Evolutionary conservation across 1,140 invertebrate species (phyloP).

Genomic region (Plectus sambesii): DNA sequence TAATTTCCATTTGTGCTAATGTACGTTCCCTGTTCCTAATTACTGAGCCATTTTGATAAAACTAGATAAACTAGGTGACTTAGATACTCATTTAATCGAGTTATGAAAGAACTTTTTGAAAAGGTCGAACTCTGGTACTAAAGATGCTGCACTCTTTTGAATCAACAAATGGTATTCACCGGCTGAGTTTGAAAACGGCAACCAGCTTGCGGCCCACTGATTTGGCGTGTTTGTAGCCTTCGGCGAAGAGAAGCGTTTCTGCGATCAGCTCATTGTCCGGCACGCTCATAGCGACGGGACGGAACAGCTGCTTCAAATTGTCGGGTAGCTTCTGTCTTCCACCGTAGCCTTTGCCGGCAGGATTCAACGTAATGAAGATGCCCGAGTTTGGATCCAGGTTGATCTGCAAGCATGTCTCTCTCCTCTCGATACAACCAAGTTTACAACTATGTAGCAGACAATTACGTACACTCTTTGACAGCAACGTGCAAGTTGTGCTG

Average conservation of each 20-base stretch:
- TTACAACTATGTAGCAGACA: no score
- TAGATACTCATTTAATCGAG: no score
- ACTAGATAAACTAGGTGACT: no score
- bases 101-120: no score
- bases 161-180: slow-evolving; percentile 4
- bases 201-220: slow-evolving; percentile 95
- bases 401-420: no score
- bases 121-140: no score
- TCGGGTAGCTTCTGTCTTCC: slow-evolving; percentile 95
- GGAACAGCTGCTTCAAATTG: slow-evolving; percentile 94
- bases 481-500: no score
- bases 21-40: no score
- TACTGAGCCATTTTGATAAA: no score
- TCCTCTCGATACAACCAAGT: background rate
- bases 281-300: slow-evolving; percentile 93
- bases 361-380: slow-evolving; percentile 99
- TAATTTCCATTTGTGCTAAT: no score
- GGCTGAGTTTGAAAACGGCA: slow-evolving; percentile 67
- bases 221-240: slow-evolving; percentile 93
- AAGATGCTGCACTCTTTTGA: background rate
- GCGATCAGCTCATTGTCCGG: slow-evolving; percentile 95
- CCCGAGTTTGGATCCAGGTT: slow-evolving; percentile 98
- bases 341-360: slow-evolving; percentile 68
- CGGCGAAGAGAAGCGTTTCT: slow-evolving; percentile 97
- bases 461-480: no score